Evolutionary conservation across 1,140 invertebrate genomes (phyloP).

Genomic region (Linepithema humile): DNA sequence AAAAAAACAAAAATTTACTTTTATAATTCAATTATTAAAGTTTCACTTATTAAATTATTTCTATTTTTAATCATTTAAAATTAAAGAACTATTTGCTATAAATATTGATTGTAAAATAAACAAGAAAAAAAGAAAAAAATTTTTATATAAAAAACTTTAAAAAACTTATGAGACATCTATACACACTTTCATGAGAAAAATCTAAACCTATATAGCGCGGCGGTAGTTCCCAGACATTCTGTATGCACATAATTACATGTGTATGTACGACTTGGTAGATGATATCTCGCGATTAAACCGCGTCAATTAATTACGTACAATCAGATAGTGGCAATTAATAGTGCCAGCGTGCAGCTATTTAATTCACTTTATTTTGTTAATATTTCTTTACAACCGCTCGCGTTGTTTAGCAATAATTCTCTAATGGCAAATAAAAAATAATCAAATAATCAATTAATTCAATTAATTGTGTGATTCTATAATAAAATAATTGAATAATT

Average conservation of each 20-base stretch:
- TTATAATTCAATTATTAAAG: not conserved
- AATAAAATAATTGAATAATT: not conserved
- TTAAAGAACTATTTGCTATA: not conserved
- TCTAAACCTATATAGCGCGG: not conserved
- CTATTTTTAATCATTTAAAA: not conserved
- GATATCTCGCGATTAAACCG: constrained; percentile 20
- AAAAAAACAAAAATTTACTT: not conserved
- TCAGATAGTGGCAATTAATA: constrained; percentile 63
- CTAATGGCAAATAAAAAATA: not conserved
- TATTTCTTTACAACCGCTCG: constrained; percentile 44
- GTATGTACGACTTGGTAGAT: constrained; percentile 2
- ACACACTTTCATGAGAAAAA: constrained; percentile 8
- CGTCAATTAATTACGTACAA: constrained; percentile 59
- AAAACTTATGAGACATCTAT: not conserved
- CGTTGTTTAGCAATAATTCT: not conserved
- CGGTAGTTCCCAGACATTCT: not conserved
- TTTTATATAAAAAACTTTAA: not conserved
- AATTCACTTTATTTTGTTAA: constrained; percentile 60
- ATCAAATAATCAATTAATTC: not conserved
- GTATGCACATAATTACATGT: not conserved
- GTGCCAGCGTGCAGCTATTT: constrained; percentile 37
- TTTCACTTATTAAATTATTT: not conserved
- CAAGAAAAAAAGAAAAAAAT: not conserved
- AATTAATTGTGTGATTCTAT: not conserved
- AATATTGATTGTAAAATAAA: not conserved